phyloP scores from a whole-genome alignment of 1,140 invertebrate species.

The Neelides sp. region DNA sequence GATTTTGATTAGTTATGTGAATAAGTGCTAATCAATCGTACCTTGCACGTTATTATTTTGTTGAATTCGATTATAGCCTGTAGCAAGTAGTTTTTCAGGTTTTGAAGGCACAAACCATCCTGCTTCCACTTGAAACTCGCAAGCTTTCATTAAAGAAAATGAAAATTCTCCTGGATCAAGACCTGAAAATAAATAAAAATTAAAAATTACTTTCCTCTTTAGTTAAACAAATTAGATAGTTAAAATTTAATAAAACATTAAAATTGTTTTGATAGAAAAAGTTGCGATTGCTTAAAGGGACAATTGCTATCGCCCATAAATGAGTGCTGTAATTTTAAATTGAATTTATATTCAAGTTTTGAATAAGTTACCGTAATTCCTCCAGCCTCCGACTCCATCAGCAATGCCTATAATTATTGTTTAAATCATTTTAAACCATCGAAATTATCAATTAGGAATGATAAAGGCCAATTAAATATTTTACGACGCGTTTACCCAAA shows the following conservation, averaged over 20 bases:
- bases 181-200: too few species aligned
- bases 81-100: conserved; percentile 72
- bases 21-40: too few species aligned
- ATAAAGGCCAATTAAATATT: not conserved
- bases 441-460: not conserved
- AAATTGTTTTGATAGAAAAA: too few species aligned
- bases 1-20: too few species aligned
- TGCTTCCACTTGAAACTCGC: conserved; percentile 76
- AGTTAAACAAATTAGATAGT: too few species aligned
- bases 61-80: conserved; percentile 80
- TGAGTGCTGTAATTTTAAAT: too few species aligned
- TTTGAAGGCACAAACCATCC: conserved; percentile 71
- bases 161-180: conserved; percentile 95
- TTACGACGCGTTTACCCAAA: conserved; percentile 54
- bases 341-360: too few species aligned
- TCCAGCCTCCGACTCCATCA: conserved; percentile 95
- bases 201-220: too few species aligned
- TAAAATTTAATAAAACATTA: too few species aligned
- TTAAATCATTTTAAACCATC: not conserved
- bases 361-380: too few species aligned
- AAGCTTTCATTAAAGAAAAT: conserved; percentile 79
- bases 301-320: too few species aligned
- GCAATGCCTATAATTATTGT: conserved; percentile 88
- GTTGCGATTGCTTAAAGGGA: too few species aligned
- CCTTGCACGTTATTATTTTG: conserved; percentile 85